These are phyloP conservation scores for Geococcyx californianus DNA, from an alignment of 2,113 vertebrate genomes.

Conservation along the genomic window DNA sequence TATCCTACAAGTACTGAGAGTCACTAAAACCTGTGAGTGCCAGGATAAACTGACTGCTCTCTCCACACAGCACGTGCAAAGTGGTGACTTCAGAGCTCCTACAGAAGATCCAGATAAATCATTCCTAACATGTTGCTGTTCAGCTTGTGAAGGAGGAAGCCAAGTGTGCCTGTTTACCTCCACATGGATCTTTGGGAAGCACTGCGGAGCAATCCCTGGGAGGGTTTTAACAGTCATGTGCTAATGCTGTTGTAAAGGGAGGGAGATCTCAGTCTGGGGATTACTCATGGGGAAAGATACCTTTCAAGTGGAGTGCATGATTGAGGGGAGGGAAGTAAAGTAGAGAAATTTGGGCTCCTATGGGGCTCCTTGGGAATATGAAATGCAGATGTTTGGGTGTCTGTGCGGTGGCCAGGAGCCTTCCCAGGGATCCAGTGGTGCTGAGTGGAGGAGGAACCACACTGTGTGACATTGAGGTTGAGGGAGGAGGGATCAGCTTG, in stretches of 20 bases:
- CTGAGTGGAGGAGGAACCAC: background rate
- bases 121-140: background rate
- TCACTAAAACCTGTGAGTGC: background rate
- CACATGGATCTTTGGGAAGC: background rate
- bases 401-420: background rate
- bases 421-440: background rate
- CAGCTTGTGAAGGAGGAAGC: background rate
- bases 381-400: background rate
- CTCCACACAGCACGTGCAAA: background rate
- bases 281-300: background rate
- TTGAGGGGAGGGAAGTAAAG: background rate
- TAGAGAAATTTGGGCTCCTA: background rate
- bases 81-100: background rate
- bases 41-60: background rate
- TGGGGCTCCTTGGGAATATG: background rate
- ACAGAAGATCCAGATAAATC: background rate
- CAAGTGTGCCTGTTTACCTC: background rate
- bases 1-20: background rate
- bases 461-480: rapidly evolving
- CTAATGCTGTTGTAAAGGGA: background rate
- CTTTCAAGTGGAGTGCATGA: background rate
- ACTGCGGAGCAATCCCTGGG: background rate
- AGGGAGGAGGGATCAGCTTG: background rate
- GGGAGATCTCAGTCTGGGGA: background rate
- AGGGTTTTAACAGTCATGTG: background rate